Percentiles rank a stretch among this genome's conserved stretches.
Conservation (phyloP, 2,797 vertebrate genomes). For the Crocodylus rhombifer region DNA sequence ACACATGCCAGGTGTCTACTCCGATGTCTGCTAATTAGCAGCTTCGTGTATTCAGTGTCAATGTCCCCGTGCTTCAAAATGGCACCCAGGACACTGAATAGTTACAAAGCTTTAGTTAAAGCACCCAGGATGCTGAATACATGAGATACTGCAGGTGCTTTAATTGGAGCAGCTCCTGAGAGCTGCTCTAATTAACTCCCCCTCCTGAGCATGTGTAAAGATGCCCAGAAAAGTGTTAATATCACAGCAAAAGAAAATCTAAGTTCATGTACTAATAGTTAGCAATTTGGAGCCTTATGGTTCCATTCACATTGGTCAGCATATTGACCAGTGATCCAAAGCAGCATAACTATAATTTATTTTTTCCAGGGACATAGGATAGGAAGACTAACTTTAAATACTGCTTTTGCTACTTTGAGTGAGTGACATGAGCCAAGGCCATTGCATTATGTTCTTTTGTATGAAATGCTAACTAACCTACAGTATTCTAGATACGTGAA, state of each 20-base stretch:
- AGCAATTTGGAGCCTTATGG: not conserved
- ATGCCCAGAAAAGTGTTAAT: not conserved
- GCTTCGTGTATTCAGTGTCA: no score
- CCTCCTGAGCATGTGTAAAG: no score
- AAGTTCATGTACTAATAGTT: not conserved
- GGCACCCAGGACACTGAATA: no score
- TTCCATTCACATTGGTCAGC: not conserved
- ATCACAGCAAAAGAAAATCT: not conserved
- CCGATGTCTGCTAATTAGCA: no score
- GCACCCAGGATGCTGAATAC: no score
- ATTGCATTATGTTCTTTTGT: not conserved
- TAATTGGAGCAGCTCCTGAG: no score
- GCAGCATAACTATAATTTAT: not conserved
- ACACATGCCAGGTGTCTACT: no score
- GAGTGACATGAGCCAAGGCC: not conserved
- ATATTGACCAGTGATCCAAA: accelerated
- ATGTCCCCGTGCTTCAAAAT: no score
- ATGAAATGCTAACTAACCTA: not conserved
- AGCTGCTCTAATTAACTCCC: no score
- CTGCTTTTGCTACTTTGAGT: not conserved
- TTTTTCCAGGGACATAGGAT: not conserved
- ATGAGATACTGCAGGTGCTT: no score
- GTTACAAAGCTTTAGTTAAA: no score
- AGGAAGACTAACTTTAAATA: not conserved
- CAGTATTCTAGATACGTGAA: not conserved